Conservation (phyloP, 2,113 vertebrate species). For the Ictidomys tridecemlineatus region DNA sequence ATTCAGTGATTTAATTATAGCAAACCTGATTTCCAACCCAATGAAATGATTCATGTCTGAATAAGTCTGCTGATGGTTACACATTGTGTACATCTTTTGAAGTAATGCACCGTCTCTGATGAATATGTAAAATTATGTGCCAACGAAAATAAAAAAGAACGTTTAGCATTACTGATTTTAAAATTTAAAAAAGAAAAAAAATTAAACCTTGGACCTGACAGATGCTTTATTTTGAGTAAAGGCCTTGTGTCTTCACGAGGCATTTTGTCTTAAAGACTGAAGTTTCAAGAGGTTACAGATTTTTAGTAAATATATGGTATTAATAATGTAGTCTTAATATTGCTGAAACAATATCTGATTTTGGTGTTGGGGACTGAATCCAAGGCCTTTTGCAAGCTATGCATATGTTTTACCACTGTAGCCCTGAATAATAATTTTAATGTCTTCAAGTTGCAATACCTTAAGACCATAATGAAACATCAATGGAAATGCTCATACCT, state of each 20-base stretch:
- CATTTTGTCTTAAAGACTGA: background rate
- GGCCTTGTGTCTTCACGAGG: background rate
- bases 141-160: background rate
- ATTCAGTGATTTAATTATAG: background rate
- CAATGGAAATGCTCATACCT: too few species aligned
- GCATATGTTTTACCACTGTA: too few species aligned
- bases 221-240: background rate
- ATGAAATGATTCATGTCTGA: background rate
- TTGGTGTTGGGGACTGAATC: background rate
- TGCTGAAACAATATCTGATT: background rate
- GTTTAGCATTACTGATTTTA: too few species aligned
- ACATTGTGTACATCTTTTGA: background rate
- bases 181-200: background rate
- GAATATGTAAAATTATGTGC: too few species aligned
- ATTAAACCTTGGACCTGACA: background rate
- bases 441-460: too few species aligned
- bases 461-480: too few species aligned
- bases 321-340: background rate
- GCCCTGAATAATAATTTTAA: too few species aligned
- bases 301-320: conserved; percentile 7
- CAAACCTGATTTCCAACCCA: background rate
- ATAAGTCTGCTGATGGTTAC: too few species aligned
- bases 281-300: background rate
- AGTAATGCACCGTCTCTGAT: background rate
- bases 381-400: too few species aligned